A percentile compares a stretch with the other conserved stretches of the same genome.
phyloP scores from a whole-genome alignment of 2,888 invertebrate species.

The Aleiodes testaceus region DNA sequence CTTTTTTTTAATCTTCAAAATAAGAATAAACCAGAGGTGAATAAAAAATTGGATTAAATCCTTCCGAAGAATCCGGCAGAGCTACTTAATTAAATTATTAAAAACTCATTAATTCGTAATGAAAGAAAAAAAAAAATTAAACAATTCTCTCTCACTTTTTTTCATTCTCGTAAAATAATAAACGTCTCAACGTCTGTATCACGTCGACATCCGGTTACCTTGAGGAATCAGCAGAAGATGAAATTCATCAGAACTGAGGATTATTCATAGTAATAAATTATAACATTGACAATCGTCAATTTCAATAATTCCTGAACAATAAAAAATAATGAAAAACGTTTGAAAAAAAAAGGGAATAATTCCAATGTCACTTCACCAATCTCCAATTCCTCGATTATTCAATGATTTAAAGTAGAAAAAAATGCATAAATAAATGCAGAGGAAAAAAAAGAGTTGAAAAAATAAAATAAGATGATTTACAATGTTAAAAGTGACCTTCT shows the following conservation, averaged over 20 bases:
- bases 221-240: not conserved
- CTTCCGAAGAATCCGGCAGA: too few relatives aligned
- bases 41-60: not conserved
- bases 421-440: too few relatives aligned
- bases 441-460: too few relatives aligned
- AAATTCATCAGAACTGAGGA: not conserved
- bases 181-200: slow-evolving; percentile 1
- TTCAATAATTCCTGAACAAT: too few relatives aligned
- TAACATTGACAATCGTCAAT: too few relatives aligned
- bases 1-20: slow-evolving; percentile 8
- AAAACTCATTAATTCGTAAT: too few relatives aligned
- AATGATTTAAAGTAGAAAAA: too few relatives aligned
- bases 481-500: slow-evolving; percentile 23
- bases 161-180: not conserved
- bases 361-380: not conserved
- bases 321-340: too few relatives aligned
- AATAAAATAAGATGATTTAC: slow-evolving; percentile 20
- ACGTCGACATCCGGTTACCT: slow-evolving; percentile 23
- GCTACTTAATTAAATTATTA: too few relatives aligned
- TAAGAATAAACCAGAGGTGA: not conserved
- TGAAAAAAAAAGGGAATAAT: not conserved
- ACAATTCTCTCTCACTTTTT: too few relatives aligned
- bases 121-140: too few relatives aligned
- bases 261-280: too few relatives aligned
- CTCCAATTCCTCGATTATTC: not conserved